Base-by-base conservation (phyloP, 2,888 invertebrate species). In the Sarcophaga rosellei region DNA sequence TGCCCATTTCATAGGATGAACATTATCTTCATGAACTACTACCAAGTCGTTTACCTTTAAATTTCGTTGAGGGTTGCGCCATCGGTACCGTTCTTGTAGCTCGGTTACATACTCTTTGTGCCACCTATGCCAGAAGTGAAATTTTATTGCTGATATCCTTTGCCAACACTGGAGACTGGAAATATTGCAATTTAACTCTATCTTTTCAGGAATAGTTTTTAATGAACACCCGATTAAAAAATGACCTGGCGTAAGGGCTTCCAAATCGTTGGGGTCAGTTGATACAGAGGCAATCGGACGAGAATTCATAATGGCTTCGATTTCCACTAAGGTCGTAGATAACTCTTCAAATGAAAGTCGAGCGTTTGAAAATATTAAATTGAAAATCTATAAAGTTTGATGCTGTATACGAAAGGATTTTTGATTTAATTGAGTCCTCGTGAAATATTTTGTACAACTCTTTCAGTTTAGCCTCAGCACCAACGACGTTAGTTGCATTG, bases 261-360 rank as follows among this genome's bases (percentile, higher is more conserved):
- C 80, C 0, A 76, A 62, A 57, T 88, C 81, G 35, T 72, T 87
- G 2, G 84, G 83, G 21, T 88, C 76, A 3, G 77, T 21, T 4
- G 87, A 75, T 6, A 74, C 25, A 11, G 88, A 66, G 12, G 80
- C 87, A 23, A 23, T 45, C 4, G 87, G 87, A 17, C 86, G 65
- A 3, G 82, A 87, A 65, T 88, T 88, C 76, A 87, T 77, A 0
- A 88, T 65, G 2, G 81, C 85, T 73, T 88, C 85, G 44, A 88
- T 88, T 63, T 88, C 86, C 15, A 66, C 69, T 25, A 25, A 6
- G 25, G 25, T 6, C 6, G 25, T 25, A 25, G 25, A 25, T 25
- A 25, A 25, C 1, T 25, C 25, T 70, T 88, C 87, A 25, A 85
- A 86, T 6, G 88, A 82, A 0, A 88, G 47, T 4, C 69, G 35